Evolutionary conservation across 2,113 vertebrate genomes (phyloP).

Genomic region (Tachuris rubrigastra): DNA sequence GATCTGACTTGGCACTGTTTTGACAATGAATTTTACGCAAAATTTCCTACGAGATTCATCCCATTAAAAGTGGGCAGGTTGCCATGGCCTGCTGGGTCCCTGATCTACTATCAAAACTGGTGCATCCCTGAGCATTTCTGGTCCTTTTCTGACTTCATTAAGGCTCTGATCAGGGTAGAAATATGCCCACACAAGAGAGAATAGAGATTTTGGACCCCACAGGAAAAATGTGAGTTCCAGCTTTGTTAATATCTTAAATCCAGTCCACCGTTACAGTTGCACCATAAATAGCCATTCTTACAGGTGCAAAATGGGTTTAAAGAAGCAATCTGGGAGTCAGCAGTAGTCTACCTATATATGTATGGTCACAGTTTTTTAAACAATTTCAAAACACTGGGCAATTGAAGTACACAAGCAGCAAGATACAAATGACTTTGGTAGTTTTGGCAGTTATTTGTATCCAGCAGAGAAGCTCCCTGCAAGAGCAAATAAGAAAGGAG

Average conservation of each 20-base stretch:
- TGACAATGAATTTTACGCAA: conserved; percentile 56
- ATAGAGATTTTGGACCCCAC: background rate
- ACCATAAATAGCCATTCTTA: background rate
- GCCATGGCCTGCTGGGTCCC: conserved; percentile 45
- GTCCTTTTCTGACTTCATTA: conserved; percentile 5
- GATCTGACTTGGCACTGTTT: conserved; percentile 24
- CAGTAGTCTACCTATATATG: background rate
- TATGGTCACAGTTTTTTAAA: background rate
- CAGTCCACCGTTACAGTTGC: background rate
- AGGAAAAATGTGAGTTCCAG: background rate
- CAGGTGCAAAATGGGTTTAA: background rate
- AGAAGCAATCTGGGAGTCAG: background rate
- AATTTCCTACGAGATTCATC: conserved; percentile 57
- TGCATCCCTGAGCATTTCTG: background rate
- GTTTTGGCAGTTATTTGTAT: background rate
- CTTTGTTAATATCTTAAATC: background rate
- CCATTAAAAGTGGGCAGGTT: conserved; percentile 55
- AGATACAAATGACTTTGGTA: background rate
- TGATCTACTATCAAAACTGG: background rate
- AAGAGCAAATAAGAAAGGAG: background rate
- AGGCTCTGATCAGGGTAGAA: background rate
- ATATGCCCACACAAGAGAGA: background rate
- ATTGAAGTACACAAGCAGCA: background rate
- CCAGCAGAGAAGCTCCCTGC: background rate
- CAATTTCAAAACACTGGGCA: background rate